phyloP scores from a whole-genome alignment of 2,113 vertebrate genomes.

The Diadophis punctatus region DNA sequence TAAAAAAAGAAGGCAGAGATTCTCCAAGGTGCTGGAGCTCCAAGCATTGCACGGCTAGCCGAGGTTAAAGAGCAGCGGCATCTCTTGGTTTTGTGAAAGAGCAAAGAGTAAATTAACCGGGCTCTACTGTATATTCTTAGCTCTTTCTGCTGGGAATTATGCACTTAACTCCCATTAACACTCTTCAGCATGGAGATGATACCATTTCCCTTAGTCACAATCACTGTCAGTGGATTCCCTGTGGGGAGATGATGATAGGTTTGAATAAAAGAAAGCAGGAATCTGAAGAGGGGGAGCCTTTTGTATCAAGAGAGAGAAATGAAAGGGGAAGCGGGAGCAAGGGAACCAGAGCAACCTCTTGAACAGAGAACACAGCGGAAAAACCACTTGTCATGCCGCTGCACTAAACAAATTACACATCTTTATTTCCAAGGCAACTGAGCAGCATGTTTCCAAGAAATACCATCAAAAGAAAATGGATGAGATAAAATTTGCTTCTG shows the following conservation, averaged over 20 bases:
- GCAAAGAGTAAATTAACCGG: conserved; percentile 45
- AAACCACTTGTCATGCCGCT: conserved; percentile 44
- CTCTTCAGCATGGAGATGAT: conserved; percentile 54
- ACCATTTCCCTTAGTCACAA: conserved; percentile 43
- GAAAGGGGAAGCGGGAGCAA: conserved; percentile 6
- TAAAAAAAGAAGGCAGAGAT: neutral
- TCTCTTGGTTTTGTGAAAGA: conserved; percentile 42
- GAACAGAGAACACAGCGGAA: conserved; percentile 40
- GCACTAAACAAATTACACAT: conserved; percentile 17
- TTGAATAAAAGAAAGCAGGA: conserved; percentile 53
- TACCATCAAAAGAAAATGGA: conserved; percentile 36
- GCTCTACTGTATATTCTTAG: conserved; percentile 49
- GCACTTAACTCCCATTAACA: conserved; percentile 55
- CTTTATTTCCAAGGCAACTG: conserved; percentile 24
- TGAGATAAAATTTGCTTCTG: conserved; percentile 41
- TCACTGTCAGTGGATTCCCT: conserved; percentile 46
- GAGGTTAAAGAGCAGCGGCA: conserved; percentile 33
- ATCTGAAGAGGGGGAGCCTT: conserved; percentile 52
- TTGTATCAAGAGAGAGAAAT: conserved; percentile 36
- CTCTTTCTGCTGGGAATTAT: conserved; percentile 49
- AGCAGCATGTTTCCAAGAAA: conserved; percentile 41
- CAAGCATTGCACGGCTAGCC: conserved; percentile 35
- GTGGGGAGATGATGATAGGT: conserved; percentile 48
- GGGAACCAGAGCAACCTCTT: conserved; percentile 45
- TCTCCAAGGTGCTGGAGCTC: conserved; percentile 23